These are phyloP conservation scores for Chauna torquata DNA, from an alignment of 2,113 vertebrate species.

Conservation along the genomic window DNA sequence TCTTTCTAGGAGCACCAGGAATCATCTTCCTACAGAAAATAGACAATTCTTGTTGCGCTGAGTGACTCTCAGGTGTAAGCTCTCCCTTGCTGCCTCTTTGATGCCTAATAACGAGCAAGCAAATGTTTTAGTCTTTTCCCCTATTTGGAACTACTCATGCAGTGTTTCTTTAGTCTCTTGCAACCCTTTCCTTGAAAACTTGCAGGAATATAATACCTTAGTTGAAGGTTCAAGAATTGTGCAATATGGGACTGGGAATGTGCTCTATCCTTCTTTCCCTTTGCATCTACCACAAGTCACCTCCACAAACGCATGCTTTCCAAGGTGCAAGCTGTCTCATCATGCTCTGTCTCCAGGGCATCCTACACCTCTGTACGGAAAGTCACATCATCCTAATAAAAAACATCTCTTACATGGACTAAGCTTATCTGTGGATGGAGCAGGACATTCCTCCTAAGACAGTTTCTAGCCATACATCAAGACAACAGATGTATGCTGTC, in stretches of 20 bases:
- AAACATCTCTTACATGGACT: background rate
- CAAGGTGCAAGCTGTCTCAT: background rate
- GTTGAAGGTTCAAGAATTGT: background rate
- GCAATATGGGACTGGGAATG: rapidly evolving
- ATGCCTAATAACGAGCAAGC: background rate
- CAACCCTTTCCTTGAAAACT: background rate
- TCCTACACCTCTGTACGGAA: background rate
- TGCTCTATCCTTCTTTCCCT: background rate
- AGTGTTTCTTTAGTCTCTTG: background rate
- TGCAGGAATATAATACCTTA: background rate
- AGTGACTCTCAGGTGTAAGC: background rate
- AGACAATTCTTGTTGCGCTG: background rate
- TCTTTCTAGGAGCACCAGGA: background rate
- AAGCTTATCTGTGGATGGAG: background rate
- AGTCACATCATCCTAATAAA: background rate
- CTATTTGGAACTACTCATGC: background rate
- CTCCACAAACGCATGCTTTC: background rate
- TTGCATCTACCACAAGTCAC: background rate
- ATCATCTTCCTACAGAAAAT: background rate
- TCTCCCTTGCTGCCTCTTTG: background rate
- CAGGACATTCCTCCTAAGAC: background rate
- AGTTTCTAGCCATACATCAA: background rate
- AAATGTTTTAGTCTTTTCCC: background rate
- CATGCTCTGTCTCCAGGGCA: background rate
- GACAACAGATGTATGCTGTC: rapidly evolving